These are phyloP conservation scores for Oligia fasciuncula DNA, from an alignment of 2,888 invertebrate species.

Conservation along the genomic window DNA sequence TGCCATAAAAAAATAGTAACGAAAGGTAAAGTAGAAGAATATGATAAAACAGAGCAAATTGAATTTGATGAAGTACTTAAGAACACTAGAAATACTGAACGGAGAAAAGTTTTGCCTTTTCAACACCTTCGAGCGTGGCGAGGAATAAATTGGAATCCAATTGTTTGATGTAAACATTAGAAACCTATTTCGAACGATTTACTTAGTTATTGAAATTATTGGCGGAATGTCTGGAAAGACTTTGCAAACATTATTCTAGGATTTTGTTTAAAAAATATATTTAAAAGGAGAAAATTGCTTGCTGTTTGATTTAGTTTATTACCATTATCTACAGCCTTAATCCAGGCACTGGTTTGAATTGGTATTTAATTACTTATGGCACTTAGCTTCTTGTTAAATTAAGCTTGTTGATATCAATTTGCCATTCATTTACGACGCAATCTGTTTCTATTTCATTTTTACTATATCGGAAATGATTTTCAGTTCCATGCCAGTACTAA, in stretches of 20 bases:
- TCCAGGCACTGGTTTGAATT: neutral
- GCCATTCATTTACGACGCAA: too few species aligned
- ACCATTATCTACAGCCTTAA: neutral
- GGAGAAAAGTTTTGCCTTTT: constrained; percentile 49
- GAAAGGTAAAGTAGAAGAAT: constrained; percentile 28
- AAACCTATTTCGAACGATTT: constrained; percentile 27
- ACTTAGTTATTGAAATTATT: neutral
- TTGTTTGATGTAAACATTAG: constrained; percentile 39
- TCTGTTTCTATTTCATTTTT: neutral
- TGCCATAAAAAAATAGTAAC: neutral
- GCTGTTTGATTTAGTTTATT: neutral
- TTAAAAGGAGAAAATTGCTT: neutral
- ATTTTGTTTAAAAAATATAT: neutral
- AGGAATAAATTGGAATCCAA: constrained; percentile 54
- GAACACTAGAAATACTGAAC: constrained; percentile 51
- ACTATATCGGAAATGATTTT: neutral
- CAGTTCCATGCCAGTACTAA: too few species aligned
- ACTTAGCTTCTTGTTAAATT: neutral
- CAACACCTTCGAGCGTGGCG: constrained; percentile 52
- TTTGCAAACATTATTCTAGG: neutral
- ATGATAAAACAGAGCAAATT: constrained; percentile 54
- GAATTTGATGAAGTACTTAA: constrained; percentile 59
- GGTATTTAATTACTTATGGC: neutral
- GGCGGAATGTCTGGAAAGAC: neutral
- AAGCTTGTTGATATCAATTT: too few species aligned